Evolutionary conservation across 2,113 vertebrate species (phyloP), one percentile per base, ranked within the genome.

Genomic region (Aythya baeri): DNA sequence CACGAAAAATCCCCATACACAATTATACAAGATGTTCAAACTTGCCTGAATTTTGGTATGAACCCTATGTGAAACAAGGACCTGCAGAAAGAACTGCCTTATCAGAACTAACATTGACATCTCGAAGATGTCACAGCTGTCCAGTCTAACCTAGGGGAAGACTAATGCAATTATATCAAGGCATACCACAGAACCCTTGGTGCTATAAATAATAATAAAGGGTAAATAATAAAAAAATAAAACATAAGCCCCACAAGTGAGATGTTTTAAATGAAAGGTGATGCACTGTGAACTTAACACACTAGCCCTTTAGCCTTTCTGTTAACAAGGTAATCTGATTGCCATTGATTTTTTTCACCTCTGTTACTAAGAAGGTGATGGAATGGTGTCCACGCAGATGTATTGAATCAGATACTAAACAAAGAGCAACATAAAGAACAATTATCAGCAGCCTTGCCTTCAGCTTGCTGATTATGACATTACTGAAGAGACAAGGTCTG

Each of bases 241-340:
- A 95, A 85, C 78, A 92, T 80, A 93, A 86, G 43, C 67, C 94
- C 89, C 94, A 92, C 96, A 97, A 97, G 96, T 97, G 97, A 98
- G 97, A 98, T 98, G 97, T 97, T 98, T 97, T 98, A 98, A 98
- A 98, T 98, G 98, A 98, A 98, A 98, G 98, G 98, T 98, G 98
- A 98, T 98, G 98, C 98, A 98, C 98, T 98, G 97, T 98, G 98
- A 98, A 98, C 98, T 98, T 98, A 98, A 97, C 97, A 98, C 97
- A 97, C 97, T 97, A 97, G 97, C 98, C 98, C 98, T 97, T 98
- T 98, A 98, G 98, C 99, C 98, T 98, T 98, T 97, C 98, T 98
- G 98, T 98, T 98, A 98, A 99, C 98, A 98, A 98, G 98, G 98
- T 99, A 98, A 99, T 99, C 98, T 99, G 98, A 98, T 99, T 99